Percentiles rank a stretch among this genome's conserved stretches.
Evolutionary conservation across 2,113 vertebrate genomes (phyloP).

Genomic region (Petaurus breviceps): DNA sequence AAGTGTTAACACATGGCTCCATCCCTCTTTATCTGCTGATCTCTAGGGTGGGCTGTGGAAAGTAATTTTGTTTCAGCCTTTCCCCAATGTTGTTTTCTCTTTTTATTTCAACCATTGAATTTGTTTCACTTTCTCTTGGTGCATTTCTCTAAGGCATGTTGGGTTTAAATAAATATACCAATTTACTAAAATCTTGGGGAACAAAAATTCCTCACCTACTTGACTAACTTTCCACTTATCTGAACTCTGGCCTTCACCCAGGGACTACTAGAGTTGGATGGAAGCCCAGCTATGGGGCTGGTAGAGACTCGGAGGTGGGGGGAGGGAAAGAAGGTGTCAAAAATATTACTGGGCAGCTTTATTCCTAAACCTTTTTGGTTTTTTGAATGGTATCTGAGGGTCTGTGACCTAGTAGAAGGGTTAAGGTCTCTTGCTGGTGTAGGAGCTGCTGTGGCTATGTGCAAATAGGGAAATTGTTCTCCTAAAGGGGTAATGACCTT

Average conservation of each 20-base stretch:
- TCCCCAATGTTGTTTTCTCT: conserved; percentile 32
- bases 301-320: not conserved
- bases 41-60: conserved; percentile 11
- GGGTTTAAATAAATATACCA: conserved; percentile 9
- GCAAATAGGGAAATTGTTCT: not conserved
- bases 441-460: not conserved
- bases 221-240: conserved; percentile 1
- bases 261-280: not conserved
- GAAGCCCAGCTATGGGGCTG: not conserved
- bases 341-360: not conserved
- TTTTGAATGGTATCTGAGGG: not conserved
- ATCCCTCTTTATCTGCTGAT: conserved; percentile 19
- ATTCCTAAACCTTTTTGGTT: not conserved
- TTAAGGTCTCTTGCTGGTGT: not conserved
- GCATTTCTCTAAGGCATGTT: conserved; percentile 10
- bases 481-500: not conserved
- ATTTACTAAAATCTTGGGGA: conserved; percentile 30
- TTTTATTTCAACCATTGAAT: conserved; percentile 36
- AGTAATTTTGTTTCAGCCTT: conserved; percentile 45
- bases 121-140: conserved; percentile 21
- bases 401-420: not conserved
- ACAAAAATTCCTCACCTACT: not conserved
- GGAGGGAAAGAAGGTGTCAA: not conserved
- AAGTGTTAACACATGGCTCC: conserved; percentile 36
- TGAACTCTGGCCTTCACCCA: conserved; percentile 11